phyloP scores from a whole-genome alignment of 2,113 vertebrate genomes.

The crab-eating macaque (Macaca fascicularis) region T2T-MFA8v1.1 NC_088376.1:35583501-35584000 shows the following conservation, averaged over 20 bases:
- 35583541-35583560: too few species aligned
- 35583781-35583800: neutral
- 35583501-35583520: neutral
- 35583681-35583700: neutral
- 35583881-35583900: constrained; percentile 11
- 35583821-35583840: neutral
- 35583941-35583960: neutral
- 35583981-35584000: neutral
- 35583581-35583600: neutral
- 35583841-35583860: neutral
- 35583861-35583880: neutral
- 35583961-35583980: neutral
- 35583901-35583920: neutral
- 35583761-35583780: neutral
- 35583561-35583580: neutral
- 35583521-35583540: neutral
- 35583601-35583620: neutral
- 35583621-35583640: neutral
- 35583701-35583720: neutral
- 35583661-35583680: neutral
- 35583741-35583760: neutral
- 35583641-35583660: neutral
- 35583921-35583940: neutral
- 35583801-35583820: neutral
- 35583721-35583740: neutral